Evolutionary conservation across 1,140 invertebrate genomes (phyloP), one percentile per base, ranked within the genome.

Genomic region (Scaptomyza pallida): DNA sequence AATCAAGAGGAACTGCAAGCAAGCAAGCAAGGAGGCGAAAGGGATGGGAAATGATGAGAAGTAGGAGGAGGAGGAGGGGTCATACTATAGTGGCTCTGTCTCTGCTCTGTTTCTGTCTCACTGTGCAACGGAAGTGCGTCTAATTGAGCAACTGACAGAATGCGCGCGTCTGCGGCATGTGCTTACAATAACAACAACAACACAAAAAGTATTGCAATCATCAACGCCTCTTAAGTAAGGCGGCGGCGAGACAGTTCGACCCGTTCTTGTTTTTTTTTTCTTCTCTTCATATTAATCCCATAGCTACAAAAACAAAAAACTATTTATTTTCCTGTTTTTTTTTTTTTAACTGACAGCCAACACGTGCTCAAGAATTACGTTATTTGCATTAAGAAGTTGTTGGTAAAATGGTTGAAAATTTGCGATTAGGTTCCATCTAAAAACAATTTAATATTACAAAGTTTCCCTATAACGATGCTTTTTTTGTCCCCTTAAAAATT

Each of bases 71-170:
- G 61, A 12, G 9, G 30, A 19, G 33, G n/a, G n/a, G n/a, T n/a
- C n/a, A n/a, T n/a, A n/a, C n/a, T n/a, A n/a, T n/a, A n/a, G n/a
- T n/a, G n/a, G n/a, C n/a, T n/a, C n/a, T n/a, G n/a, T n/a, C n/a
- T n/a, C n/a, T n/a, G n/a, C n/a, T n/a, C n/a, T n/a, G n/a, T n/a
- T n/a, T n/a, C n/a, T n/a, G 23, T 21, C 12, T 30, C 19, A 33
- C 21, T 15, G 26, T 73, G 57, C 47, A 86, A 30, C 82, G 82
- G 82, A 86, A 88, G 82, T 88, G 82, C 78, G 77, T 86, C 82
- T 78, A 81, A 88, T 81, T 86, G 82, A 81, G 78, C 82, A 81
- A 78, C 78, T 81, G 82, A 86, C 75, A 88, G 61, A 88, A 77
- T 75, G 64, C 63, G 61, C 70, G 60, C 78, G 67, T 69, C 74